Percentiles rank a stretch among this genome's conserved stretches.
Evolutionary conservation across 1,140 invertebrate genomes (phyloP).

Genomic region (Holcopasites calliopsidis): DNA sequence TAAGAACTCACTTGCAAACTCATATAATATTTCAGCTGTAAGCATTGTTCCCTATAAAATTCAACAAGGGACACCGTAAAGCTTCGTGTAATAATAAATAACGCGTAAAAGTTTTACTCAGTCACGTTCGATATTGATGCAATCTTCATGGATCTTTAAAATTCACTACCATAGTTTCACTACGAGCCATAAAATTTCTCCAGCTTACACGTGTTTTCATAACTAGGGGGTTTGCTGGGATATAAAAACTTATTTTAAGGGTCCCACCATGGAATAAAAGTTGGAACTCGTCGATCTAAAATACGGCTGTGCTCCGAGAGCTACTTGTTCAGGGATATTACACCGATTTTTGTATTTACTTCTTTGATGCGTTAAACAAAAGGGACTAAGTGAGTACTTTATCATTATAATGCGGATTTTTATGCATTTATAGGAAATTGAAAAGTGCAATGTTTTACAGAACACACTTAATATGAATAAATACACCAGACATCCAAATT

Average conservation of each 20-base stretch:
- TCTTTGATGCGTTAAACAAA: neutral
- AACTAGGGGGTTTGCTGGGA: neutral
- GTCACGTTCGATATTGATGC: neutral
- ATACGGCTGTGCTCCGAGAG: neutral
- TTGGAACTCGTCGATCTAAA: neutral
- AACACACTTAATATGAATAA: too few species aligned
- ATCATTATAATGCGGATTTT: too few species aligned
- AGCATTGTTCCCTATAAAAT: neutral
- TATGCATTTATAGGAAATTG: too few species aligned
- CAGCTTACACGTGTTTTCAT: neutral
- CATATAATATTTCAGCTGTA: too few species aligned
- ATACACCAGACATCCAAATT: too few species aligned
- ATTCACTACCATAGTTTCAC: neutral
- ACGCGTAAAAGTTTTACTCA: too few species aligned
- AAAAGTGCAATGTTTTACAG: too few species aligned
- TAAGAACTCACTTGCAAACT: too few species aligned
- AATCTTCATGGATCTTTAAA: neutral
- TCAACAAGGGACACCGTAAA: neutral
- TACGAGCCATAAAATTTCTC: neutral
- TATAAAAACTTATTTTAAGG: conserved; percentile 12
- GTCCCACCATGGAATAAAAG: neutral
- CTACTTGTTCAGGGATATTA: neutral
- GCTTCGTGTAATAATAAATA: neutral
- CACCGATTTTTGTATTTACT: neutral
- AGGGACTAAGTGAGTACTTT: too few species aligned